Evolutionary conservation across 2,797 vertebrate genomes (phyloP).

Genomic region (Sebastes alutus): DNA sequence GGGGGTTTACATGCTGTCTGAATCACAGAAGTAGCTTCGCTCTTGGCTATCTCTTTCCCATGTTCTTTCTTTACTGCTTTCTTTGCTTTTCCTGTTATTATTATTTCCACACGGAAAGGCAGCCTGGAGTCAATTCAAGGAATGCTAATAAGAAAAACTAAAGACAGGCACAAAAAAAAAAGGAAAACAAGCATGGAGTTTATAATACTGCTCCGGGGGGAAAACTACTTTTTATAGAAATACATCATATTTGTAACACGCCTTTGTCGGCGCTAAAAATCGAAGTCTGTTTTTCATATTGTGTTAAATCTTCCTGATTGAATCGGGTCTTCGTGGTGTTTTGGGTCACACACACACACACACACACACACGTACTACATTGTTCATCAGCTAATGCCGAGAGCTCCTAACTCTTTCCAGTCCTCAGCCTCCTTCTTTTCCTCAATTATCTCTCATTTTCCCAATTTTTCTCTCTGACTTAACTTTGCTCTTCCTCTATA

Average conservation of each 20-base stretch:
- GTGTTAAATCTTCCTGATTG: neutral
- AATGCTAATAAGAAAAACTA: conserved; percentile 30
- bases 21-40: conserved; percentile 39
- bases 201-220: conserved; percentile 3
- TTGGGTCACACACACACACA: neutral
- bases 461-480: neutral
- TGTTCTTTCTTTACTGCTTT: conserved; percentile 39
- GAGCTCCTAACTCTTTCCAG: conserved; percentile 11
- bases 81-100: conserved; percentile 63
- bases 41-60: conserved; percentile 31
- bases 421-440: neutral
- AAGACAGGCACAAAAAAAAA: conserved; percentile 5
- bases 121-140: conserved; percentile 46
- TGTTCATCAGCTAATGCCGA: neutral
- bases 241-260: neutral
- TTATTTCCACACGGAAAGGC: conserved; percentile 53
- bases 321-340: neutral
- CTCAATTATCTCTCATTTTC: neutral
- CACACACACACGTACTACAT: neutral
- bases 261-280: neutral
- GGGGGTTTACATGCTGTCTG: neutral
- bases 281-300: neutral
- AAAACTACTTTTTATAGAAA: neutral
- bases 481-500: neutral
- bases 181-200: conserved; percentile 6